Percentiles rank a stretch among this genome's conserved stretches.
Conservation (phyloP, 2,797 vertebrate genomes). For the Momotus momota region DNA sequence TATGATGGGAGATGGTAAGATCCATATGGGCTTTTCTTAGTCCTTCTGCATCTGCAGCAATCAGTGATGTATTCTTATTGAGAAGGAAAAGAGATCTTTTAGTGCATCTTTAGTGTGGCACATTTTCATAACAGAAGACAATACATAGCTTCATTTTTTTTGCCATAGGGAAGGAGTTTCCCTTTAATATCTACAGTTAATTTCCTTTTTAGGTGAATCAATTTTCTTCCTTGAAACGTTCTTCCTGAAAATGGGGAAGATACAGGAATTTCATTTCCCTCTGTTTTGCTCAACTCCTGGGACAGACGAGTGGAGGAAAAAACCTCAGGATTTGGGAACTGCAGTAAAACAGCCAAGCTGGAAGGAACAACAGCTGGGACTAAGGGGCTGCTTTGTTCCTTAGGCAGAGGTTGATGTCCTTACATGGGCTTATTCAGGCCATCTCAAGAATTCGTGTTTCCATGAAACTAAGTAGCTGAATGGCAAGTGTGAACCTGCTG, state of each 20-base stretch:
- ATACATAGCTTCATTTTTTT: background rate
- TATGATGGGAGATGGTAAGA: background rate
- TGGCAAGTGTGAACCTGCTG: background rate
- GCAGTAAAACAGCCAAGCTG: background rate
- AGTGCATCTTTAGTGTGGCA: background rate
- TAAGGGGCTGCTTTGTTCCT: background rate
- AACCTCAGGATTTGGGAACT: background rate
- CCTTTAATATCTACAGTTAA: background rate
- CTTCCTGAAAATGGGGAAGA: background rate
- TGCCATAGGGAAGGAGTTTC: background rate
- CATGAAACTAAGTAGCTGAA: background rate
- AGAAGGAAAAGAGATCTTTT: background rate
- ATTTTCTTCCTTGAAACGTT: background rate
- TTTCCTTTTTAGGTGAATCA: background rate
- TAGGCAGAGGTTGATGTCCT: slow-evolving; percentile 2
- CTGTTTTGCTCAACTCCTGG: background rate
- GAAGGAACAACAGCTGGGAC: background rate
- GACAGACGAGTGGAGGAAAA: background rate
- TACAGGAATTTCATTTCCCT: background rate
- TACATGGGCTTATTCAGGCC: background rate
- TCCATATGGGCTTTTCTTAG: background rate
- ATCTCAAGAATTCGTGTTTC: background rate
- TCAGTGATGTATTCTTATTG: background rate
- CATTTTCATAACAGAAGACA: background rate
- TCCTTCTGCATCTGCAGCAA: background rate